Base-by-base conservation (phyloP, 2,797 vertebrate species). In the Bradypus variegatus region DNA sequence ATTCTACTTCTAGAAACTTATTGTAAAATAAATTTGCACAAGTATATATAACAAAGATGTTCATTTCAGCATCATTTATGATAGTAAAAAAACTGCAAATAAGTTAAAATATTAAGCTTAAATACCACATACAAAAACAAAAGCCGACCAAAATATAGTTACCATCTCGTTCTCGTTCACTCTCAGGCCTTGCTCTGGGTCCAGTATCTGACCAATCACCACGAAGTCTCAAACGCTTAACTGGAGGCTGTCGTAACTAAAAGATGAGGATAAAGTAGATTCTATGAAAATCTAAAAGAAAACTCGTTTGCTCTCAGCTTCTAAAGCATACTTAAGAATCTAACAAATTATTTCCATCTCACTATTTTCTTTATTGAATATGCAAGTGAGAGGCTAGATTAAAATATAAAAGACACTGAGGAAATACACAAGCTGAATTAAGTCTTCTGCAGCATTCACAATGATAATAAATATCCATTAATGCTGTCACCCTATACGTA, bases 191-290 rank as follows among this genome's bases (percentile, higher is more conserved):
- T 94, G 99, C 99, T 93, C 99, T 98, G 75, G 99, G 99, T 95
- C 99, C 99, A 25, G 99, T 99, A 96, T 99, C 99, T 60, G 99
- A 99, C 99, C 99, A 99, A 96, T 99, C 99, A 31, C 99, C 99
- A 95, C 99, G 97, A 41, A 99, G 97, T 95, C 99, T 97, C 94
- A 99, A 97, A 31, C 99, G 98, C 96, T 99, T 99, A 88, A 99
- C 99, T 0, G 99, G 99, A 91, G 99, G 99, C 96, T 99, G 99
- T 69, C 98, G 98, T 96, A 99, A 97, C 99, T 99, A 96, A 92
- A 94, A 93, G 85, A 96, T 10, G 96, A 95, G 83, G 60, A 86
- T 23, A 91, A 91, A 18, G 8, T 13, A 60, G 38, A 76, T 45
- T 76, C 25, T 21, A 38, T 33, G 7, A 85, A 62, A 87, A 23